Evolutionary conservation across 1,140 invertebrate genomes (phyloP).

Genomic region (Nebria ingens): DNA sequence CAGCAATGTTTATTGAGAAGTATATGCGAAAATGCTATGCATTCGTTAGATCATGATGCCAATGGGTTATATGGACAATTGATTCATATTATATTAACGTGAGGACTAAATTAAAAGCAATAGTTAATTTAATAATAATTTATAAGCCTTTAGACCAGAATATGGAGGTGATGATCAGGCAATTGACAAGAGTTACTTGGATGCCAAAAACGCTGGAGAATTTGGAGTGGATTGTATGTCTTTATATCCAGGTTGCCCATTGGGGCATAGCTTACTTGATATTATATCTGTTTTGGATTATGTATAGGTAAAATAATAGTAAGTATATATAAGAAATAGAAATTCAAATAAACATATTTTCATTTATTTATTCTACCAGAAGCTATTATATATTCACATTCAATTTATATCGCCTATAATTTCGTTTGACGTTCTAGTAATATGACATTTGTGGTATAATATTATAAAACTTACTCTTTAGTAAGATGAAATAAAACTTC

Average conservation of each 20-base stretch:
- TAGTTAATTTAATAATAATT: constrained; percentile 6
- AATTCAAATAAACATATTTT: not conserved
- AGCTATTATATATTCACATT: too few species aligned
- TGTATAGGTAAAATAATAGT: not conserved
- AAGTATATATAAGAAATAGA: not conserved
- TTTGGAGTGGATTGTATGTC: constrained; percentile 42
- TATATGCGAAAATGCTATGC: constrained; percentile 63
- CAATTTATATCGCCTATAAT: too few species aligned
- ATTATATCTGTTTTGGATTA: constrained; percentile 30
- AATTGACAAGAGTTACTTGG: constrained; percentile 32
- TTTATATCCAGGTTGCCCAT: constrained; percentile 38
- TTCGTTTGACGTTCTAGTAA: too few species aligned
- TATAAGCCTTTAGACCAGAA: constrained; percentile 23
- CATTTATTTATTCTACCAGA: too few species aligned
- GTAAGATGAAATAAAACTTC: too few species aligned
- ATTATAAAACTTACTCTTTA: too few species aligned
- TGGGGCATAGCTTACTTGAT: constrained; percentile 39
- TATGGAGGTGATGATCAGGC: constrained; percentile 22
- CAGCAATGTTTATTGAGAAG: constrained; percentile 54
- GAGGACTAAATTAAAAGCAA: constrained; percentile 31
- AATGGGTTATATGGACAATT: constrained; percentile 54
- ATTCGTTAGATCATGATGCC: constrained; percentile 44
- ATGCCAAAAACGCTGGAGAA: constrained; percentile 41
- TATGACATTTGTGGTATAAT: too few species aligned
- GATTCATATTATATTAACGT: constrained; percentile 58